These are phyloP conservation scores for Caenorhabditis afra DNA, from an alignment of 2,888 invertebrate genomes.

Conservation along the genomic window DNA sequence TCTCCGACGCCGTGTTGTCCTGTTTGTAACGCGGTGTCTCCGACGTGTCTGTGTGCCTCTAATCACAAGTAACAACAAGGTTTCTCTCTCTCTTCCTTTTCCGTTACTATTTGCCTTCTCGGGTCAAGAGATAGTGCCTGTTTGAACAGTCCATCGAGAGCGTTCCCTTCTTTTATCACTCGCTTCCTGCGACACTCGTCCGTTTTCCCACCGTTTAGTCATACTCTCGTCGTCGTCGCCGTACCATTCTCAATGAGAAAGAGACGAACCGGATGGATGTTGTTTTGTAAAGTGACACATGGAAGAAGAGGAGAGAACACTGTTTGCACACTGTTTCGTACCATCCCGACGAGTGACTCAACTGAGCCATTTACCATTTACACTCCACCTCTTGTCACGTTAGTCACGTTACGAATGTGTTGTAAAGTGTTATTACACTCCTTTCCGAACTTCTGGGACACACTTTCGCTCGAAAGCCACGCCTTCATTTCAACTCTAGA, in stretches of 20 bases:
- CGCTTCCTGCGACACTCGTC: constrained; percentile 7
- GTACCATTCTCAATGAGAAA: too few relatives aligned
- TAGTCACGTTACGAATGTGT: too few relatives aligned
- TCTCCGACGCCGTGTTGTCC: too few relatives aligned
- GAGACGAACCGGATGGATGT: constrained; percentile 36
- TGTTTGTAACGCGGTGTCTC: neutral
- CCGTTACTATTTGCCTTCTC: constrained; percentile 40
- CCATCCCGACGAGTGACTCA: too few relatives aligned
- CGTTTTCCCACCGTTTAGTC: constrained; percentile 37
- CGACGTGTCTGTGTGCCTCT: constrained; percentile 32
- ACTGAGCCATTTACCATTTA: too few relatives aligned
- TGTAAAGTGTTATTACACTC: too few relatives aligned
- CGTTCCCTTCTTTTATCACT: constrained; percentile 29
- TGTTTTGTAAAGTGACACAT: constrained; percentile 26
- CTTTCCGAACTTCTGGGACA: too few relatives aligned
- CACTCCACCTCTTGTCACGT: too few relatives aligned
- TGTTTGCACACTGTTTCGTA: constrained; percentile 1
- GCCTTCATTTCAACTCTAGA: too few relatives aligned
- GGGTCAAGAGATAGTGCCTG: constrained; percentile 34
- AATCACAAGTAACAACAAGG: constrained; percentile 55
- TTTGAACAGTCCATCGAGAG: constrained; percentile 32
- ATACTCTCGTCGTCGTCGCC: constrained; percentile 25
- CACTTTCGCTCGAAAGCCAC: too few relatives aligned
- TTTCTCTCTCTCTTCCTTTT: too few relatives aligned
- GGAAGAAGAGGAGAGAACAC: neutral